Evolutionary conservation across 2,113 vertebrate genomes (phyloP).

Genomic region (Psammodynastes pulverulentus): DNA sequence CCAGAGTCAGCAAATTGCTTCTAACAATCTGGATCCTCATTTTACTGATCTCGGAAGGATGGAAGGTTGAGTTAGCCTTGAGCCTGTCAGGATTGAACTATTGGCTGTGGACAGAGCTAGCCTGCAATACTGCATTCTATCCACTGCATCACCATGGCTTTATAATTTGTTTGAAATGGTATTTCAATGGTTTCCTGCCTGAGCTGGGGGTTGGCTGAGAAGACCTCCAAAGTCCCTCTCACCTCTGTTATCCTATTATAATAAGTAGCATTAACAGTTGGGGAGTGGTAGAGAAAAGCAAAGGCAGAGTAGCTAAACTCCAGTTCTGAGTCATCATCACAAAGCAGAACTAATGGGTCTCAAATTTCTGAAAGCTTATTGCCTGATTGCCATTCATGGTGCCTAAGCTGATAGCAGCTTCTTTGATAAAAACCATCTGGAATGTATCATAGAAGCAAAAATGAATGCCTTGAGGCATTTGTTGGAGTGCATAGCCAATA

Average conservation of each 20-base stretch:
- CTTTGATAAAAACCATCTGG: slow-evolving; percentile 28
- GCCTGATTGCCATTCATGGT: slow-evolving; percentile 18
- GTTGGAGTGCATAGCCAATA: slow-evolving; percentile 10
- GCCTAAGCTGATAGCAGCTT: slow-evolving; percentile 25
- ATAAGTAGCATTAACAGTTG: neutral
- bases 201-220: neutral
- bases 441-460: slow-evolving; percentile 18
- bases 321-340: slow-evolving; percentile 14
- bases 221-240: neutral
- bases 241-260: neutral
- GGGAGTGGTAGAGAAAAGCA: neutral
- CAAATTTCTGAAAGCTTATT: slow-evolving; percentile 31
- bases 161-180: neutral
- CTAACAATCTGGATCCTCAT: neutral
- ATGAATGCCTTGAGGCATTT: slow-evolving; percentile 29
- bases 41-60: neutral
- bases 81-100: neutral
- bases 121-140: neutral
- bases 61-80: neutral
- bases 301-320: slow-evolving; percentile 28
- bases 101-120: neutral
- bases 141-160: neutral
- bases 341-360: slow-evolving; percentile 29
- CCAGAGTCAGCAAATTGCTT: neutral
- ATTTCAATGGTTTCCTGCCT: neutral